Conservation (phyloP, 2,797 vertebrate genomes). For the Sciaenops ocellatus region DNA sequence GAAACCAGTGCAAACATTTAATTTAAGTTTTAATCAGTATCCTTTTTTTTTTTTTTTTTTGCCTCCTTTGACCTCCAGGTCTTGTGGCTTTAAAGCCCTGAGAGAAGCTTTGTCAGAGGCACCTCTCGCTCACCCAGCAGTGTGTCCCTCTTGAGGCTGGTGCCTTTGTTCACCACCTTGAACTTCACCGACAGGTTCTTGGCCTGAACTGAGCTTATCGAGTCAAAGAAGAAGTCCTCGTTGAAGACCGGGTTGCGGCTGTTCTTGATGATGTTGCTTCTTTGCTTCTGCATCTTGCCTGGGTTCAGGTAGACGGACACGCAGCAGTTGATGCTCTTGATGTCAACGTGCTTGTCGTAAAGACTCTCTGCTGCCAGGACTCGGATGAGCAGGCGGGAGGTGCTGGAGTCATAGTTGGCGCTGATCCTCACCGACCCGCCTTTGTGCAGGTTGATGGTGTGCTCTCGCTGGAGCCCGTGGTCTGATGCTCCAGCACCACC, state of each 20-base stretch:
- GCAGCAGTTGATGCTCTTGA: slow-evolving; percentile 96
- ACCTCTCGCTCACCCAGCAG: slow-evolving; percentile 94
- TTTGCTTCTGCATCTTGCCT: slow-evolving; percentile 96
- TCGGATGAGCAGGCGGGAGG: slow-evolving; percentile 90
- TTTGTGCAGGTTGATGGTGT: slow-evolving; percentile 89
- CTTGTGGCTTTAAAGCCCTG: slow-evolving; percentile 78
- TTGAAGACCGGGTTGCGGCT: slow-evolving; percentile 97
- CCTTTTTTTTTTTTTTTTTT: slow-evolving; percentile 7
- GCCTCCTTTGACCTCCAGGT: slow-evolving; percentile 16
- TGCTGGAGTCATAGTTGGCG: slow-evolving; percentile 90
- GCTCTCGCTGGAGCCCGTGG: slow-evolving; percentile 77
- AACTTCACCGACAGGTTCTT: slow-evolving; percentile 94
- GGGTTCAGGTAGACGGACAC: slow-evolving; percentile 95
- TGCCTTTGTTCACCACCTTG: slow-evolving; percentile 98
- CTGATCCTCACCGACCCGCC: slow-evolving; percentile 90
- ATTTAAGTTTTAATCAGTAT: slow-evolving; percentile 18
- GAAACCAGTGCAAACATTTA: slow-evolving; percentile 58
- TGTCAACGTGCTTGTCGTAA: slow-evolving; percentile 90
- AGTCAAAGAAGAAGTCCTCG: slow-evolving; percentile 98
- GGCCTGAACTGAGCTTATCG: slow-evolving; percentile 87
- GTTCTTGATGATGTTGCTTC: slow-evolving; percentile 98
- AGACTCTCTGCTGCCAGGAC: slow-evolving; percentile 91
- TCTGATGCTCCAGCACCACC: slow-evolving; percentile 62
- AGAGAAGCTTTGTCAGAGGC: slow-evolving; percentile 88
- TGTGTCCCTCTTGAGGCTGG: slow-evolving; percentile 95